A percentile compares a stretch with the other conserved stretches of the same genome.
Evolutionary conservation across 1,140 invertebrate genomes (phyloP).

Genomic region (Homarus americanus): DNA sequence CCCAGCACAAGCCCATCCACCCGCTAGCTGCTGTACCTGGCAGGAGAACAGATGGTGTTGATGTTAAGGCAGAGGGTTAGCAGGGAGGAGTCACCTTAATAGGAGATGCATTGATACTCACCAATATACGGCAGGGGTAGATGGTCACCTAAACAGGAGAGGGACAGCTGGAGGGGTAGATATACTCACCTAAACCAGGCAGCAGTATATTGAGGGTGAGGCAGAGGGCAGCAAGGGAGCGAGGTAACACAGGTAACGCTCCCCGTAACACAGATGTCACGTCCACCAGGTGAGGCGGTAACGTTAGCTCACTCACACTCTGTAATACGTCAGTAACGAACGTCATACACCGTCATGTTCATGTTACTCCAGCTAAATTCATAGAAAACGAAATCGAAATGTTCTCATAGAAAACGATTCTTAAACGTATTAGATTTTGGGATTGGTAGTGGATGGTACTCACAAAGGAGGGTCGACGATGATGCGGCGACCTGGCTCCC

Average conservation of each 20-base stretch:
- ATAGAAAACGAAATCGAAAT: neutral
- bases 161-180: too few relatives aligned
- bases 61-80: too few relatives aligned
- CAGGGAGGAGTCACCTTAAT: too few relatives aligned
- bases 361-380: neutral
- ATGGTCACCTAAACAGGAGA: neutral
- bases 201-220: slow-evolving; percentile 47
- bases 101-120: too few relatives aligned
- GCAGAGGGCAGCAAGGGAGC: slow-evolving; percentile 47
- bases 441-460: neutral
- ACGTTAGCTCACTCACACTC: slow-evolving; percentile 56
- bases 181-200: slow-evolving; percentile 19
- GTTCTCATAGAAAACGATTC: too few relatives aligned
- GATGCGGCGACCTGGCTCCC: slow-evolving; percentile 57
- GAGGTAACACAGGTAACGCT: slow-evolving; percentile 54
- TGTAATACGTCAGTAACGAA: slow-evolving; percentile 9
- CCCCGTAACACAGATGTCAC: slow-evolving; percentile 58
- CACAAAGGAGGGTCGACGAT: slow-evolving; percentile 56
- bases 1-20: slow-evolving; percentile 71
- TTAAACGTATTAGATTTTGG: too few relatives aligned
- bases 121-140: neutral
- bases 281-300: slow-evolving; percentile 61
- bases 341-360: neutral
- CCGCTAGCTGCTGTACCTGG: slow-evolving; percentile 69
- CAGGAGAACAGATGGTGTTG: neutral